Conservation (phyloP, 2,113 vertebrate genomes). For the Tilapia sparmanii region DNA sequence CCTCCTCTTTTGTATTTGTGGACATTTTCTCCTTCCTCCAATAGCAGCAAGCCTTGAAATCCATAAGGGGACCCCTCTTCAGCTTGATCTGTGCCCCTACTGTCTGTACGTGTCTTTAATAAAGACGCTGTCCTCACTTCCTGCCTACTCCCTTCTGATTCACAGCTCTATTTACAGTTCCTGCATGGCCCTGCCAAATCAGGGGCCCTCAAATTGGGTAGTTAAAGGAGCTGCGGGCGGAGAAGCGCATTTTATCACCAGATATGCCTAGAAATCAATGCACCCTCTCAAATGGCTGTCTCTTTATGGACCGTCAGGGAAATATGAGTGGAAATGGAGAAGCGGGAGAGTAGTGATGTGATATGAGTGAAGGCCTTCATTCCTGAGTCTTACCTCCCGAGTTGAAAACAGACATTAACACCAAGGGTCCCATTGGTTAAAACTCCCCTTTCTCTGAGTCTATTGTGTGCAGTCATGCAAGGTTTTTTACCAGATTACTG, state of each 20-base stretch:
- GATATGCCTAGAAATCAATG: constrained; percentile 75
- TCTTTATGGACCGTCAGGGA: constrained; percentile 72
- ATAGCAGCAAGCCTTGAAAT: background rate
- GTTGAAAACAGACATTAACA: constrained; percentile 55
- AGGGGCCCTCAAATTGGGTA: constrained; percentile 66
- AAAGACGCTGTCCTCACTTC: constrained; percentile 27
- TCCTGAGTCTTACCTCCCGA: constrained; percentile 44
- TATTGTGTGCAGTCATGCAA: constrained; percentile 46
- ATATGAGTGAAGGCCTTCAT: constrained; percentile 58
- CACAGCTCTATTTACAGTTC: constrained; percentile 67
- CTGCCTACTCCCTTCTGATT: constrained; percentile 39
- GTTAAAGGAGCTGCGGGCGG: constrained; percentile 62
- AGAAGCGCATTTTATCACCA: constrained; percentile 68
- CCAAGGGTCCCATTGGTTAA: constrained; percentile 53
- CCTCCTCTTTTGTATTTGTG: background rate
- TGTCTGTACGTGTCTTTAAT: constrained; percentile 37
- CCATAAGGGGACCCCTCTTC: background rate
- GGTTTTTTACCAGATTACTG: constrained; percentile 44
- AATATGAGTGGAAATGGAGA: constrained; percentile 62
- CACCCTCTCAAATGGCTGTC: constrained; percentile 63
- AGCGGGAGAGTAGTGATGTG: constrained; percentile 47
- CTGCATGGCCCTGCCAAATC: constrained; percentile 61
- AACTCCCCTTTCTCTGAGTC: constrained; percentile 45
- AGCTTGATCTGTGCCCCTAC: background rate
- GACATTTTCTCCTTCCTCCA: background rate